A percentile compares a stretch with the other conserved stretches of the same genome.
These are phyloP conservation scores for Falco naumanni DNA, from an alignment of 2,797 vertebrate species.

Conservation along the genomic window DNA sequence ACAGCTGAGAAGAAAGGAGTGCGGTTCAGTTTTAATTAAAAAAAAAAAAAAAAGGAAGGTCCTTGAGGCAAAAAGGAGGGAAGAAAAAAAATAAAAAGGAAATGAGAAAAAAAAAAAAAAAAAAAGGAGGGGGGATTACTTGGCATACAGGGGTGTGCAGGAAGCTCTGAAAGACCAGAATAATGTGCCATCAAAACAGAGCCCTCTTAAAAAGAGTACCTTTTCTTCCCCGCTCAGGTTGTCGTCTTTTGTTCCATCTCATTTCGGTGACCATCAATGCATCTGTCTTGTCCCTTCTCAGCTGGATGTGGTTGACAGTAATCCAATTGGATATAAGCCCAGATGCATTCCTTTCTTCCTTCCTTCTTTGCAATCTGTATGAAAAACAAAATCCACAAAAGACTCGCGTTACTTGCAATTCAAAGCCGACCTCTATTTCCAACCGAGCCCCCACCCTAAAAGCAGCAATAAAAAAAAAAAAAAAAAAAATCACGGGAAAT, in stretches of 20 bases:
- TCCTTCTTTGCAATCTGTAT: not conserved
- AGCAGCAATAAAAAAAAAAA: not conserved
- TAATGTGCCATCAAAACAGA: conserved; percentile 14
- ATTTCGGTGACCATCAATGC: conserved; percentile 22
- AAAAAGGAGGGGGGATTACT: not conserved
- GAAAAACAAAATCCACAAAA: not conserved
- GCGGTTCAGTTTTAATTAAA: not conserved
- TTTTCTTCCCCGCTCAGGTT: conserved; percentile 36
- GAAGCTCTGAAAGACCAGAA: conserved; percentile 29
- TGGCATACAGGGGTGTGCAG: conserved; percentile 12
- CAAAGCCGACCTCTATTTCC: not conserved
- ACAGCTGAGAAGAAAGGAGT: conserved; percentile 41
- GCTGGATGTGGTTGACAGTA: not conserved
- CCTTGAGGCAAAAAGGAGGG: not conserved
- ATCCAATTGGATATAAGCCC: not conserved
- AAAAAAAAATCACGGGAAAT: not conserved
- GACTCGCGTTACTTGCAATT: not conserved
- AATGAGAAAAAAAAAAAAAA: too few species aligned
- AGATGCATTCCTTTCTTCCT: not conserved
- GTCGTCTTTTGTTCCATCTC: conserved; percentile 20
- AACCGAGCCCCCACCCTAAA: not conserved
- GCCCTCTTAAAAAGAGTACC: not conserved
- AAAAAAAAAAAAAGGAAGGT: not conserved
- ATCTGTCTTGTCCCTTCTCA: conserved; percentile 19
- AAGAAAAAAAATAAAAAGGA: not conserved